phyloP scores from a whole-genome alignment of 2,113 vertebrate species.

The Siniperca knerii region DNA sequence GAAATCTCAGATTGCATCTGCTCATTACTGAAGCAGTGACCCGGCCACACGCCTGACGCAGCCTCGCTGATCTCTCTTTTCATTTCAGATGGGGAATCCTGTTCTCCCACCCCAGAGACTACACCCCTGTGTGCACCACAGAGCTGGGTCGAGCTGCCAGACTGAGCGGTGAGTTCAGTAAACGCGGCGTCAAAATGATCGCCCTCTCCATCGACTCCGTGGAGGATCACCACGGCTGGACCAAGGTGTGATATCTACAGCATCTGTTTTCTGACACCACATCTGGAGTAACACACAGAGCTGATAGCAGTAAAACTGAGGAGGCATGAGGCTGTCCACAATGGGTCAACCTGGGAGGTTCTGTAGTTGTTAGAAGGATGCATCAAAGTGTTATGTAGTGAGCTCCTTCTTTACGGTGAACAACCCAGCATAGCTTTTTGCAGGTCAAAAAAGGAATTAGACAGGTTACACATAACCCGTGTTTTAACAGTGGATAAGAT shows the following conservation, averaged over 20 bases:
- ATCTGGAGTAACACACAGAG: not conserved
- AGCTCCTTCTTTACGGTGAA: not conserved
- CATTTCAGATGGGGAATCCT: constrained; percentile 92
- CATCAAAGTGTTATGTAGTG: not conserved
- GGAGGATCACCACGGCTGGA: constrained; percentile 91
- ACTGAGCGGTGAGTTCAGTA: constrained; percentile 87
- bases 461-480: not conserved
- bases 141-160: constrained; percentile 90
- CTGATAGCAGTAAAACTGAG: not conserved
- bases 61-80: not conserved
- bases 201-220: constrained; percentile 91
- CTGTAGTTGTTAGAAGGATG: too few species aligned
- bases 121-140: constrained; percentile 95
- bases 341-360: too few species aligned
- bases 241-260: constrained; percentile 83
- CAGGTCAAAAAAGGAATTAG: not conserved
- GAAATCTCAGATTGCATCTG: not conserved
- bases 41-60: not conserved
- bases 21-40: not conserved
- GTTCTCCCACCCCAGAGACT: constrained; percentile 94
- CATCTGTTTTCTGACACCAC: not conserved
- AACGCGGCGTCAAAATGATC: constrained; percentile 91
- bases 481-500: not conserved
- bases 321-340: not conserved
- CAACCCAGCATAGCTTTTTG: not conserved